phyloP scores from a whole-genome alignment of 2,888 invertebrate species.

The Tachina grossa region DNA sequence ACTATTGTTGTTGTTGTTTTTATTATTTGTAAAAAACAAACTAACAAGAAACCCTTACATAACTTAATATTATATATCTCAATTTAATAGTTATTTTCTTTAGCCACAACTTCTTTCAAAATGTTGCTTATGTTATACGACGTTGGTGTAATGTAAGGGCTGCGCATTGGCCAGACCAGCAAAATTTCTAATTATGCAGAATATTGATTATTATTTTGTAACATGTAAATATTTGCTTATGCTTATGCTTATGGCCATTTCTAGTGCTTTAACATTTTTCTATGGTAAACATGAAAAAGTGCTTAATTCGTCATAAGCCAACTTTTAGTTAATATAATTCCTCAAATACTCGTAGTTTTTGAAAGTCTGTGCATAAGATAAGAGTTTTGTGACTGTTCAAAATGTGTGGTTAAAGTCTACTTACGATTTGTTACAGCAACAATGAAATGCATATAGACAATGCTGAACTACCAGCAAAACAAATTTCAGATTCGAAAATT shows the following conservation, averaged over 20 bases:
- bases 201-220: conserved; percentile 46
- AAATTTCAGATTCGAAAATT: no score
- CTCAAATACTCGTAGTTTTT: no score
- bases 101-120: conserved; percentile 20
- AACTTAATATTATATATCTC: conserved; percentile 43
- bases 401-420: no score
- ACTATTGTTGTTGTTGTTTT: conserved; percentile 24
- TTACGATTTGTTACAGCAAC: no score
- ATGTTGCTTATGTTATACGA: conserved; percentile 70
- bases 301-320: no score
- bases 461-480: no score
- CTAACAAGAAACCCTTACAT: conserved; percentile 11
- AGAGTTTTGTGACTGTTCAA: no score
- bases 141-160: conserved; percentile 68
- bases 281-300: no score
- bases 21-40: conserved; percentile 9
- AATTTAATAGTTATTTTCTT: conserved; percentile 64
- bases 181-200: conserved; percentile 73
- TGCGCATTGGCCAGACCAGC: conserved; percentile 18
- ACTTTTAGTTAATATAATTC: no score
- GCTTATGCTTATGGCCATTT: neutral
- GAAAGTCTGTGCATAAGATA: no score
- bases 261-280: no score
- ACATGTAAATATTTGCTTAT: neutral
- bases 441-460: no score